Percentiles rank a stretch among this genome's conserved stretches.
These are phyloP conservation scores for Labia minor DNA, from an alignment of 2,888 invertebrate species.

Conservation along the genomic window DNA sequence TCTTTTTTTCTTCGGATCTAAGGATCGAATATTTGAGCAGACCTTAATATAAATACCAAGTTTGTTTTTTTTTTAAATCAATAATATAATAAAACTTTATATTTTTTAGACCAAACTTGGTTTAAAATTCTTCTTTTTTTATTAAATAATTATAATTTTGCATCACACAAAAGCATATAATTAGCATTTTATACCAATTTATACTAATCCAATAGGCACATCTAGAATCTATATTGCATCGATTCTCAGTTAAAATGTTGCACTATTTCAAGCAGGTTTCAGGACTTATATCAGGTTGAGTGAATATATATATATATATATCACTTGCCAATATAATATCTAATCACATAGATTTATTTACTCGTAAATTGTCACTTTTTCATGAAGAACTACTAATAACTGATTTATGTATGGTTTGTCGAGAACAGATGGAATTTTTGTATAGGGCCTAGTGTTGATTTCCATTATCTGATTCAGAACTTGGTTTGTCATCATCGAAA, in stretches of 20 bases:
- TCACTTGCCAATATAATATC: slow-evolving; percentile 6
- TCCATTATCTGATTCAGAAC: neutral
- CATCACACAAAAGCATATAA: neutral
- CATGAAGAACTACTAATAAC: neutral
- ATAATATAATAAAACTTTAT: no score
- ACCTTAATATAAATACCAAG: neutral
- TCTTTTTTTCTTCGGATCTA: neutral
- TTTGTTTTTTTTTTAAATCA: neutral
- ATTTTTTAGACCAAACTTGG: no score
- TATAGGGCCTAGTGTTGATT: neutral
- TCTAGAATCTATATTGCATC: neutral
- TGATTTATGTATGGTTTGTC: neutral
- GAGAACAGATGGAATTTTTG: no score
- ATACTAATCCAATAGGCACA: neutral
- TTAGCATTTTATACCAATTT: slow-evolving; percentile 7
- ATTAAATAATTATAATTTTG: neutral
- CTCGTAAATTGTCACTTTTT: neutral
- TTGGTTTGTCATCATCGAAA: neutral
- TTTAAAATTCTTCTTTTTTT: neutral
- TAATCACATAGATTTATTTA: neutral
- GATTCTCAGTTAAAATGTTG: slow-evolving; percentile 8
- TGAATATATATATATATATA: no score
- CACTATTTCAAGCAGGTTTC: slow-evolving; percentile 2
- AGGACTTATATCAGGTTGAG: neutral
- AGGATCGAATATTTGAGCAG: neutral